phyloP scores from a whole-genome alignment of 2,888 invertebrate species.

The Chymomyza procnemis region DNA sequence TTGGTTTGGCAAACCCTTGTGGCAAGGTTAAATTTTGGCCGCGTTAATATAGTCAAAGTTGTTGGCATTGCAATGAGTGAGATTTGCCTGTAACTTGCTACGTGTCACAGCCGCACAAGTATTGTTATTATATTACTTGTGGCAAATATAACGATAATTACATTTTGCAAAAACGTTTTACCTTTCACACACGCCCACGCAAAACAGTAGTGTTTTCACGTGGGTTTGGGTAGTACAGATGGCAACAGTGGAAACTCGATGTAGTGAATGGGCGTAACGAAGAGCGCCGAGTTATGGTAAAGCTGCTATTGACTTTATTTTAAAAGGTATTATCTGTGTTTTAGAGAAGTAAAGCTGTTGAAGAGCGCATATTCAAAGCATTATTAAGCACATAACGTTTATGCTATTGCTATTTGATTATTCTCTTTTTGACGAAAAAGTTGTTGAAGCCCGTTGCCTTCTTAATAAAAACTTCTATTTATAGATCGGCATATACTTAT shows the following conservation, averaged over 20 bases:
- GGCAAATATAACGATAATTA: constrained; percentile 68
- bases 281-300: background rate
- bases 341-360: no score
- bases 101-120: constrained; percentile 37
- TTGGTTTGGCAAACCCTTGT: background rate
- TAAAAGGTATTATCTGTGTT: no score
- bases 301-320: no score
- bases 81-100: constrained; percentile 34
- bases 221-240: background rate
- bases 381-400: no score
- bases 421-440: no score
- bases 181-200: background rate
- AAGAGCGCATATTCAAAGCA: no score
- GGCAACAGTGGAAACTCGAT: background rate
- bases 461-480: no score
- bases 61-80: background rate
- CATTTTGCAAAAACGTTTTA: constrained; percentile 56
- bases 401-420: no score
- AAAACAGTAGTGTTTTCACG: background rate
- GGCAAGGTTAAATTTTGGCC: constrained; percentile 1
- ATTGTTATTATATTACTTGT: constrained; percentile 26
- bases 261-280: background rate
- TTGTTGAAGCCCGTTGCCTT: no score
- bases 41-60: constrained; percentile 17
- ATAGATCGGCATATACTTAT: no score